phyloP scores from a whole-genome alignment of 2,113 vertebrate species.

The Lagopus muta region DNA sequence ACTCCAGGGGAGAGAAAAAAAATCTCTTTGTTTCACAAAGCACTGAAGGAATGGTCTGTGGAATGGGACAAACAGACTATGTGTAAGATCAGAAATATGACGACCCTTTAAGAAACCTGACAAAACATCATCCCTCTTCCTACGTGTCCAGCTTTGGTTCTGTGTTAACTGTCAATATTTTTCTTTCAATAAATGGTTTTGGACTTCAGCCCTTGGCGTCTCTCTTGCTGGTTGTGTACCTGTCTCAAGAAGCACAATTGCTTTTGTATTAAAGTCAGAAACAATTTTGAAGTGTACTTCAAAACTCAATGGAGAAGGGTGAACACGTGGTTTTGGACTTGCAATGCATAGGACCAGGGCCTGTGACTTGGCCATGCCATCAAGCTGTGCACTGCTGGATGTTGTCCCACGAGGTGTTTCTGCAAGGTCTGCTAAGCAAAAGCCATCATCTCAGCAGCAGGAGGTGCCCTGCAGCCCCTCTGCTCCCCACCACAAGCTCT shows the following conservation, averaged over 20 bases:
- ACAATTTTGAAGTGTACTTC: background rate
- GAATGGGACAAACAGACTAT: background rate
- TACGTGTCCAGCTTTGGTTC: background rate
- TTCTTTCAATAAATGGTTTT: background rate
- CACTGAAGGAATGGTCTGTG: background rate
- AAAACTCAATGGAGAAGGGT: background rate
- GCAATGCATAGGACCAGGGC: background rate
- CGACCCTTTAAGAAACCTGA: background rate
- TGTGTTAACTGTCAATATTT: background rate
- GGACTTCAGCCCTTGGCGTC: background rate
- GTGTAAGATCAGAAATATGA: background rate
- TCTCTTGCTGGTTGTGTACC: background rate
- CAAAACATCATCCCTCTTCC: background rate
- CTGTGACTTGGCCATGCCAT: accelerated
- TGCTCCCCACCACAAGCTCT: background rate
- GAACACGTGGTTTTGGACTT: background rate
- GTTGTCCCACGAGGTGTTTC: background rate
- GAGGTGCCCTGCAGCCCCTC: background rate
- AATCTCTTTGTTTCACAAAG: background rate
- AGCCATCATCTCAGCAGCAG: background rate
- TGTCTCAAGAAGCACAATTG: background rate
- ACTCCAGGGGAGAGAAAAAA: background rate
- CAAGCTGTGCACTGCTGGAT: background rate
- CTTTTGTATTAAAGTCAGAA: background rate
- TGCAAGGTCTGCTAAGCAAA: background rate